Percentiles rank a stretch among this genome's conserved stretches.
Conservation (phyloP, 2,888 invertebrate genomes). For the Lochmaea crataegi region DNA sequence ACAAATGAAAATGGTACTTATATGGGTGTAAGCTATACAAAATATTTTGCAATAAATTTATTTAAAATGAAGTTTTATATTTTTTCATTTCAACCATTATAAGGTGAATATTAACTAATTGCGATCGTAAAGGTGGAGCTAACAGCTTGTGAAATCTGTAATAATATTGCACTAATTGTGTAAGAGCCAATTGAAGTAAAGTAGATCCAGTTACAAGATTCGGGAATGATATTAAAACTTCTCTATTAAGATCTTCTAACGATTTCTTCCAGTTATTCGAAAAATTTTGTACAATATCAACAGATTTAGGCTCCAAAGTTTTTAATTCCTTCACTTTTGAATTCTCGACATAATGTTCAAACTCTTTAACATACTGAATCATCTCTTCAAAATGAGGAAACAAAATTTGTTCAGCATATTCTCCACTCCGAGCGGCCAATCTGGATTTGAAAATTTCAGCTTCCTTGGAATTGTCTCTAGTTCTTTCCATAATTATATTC, state of each 20-base stretch:
- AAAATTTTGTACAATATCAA: conserved; percentile 88
- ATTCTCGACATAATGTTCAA: conserved; percentile 85
- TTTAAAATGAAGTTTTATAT: conserved; percentile 80
- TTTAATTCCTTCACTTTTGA: conserved; percentile 78
- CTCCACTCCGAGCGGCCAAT: conserved; percentile 86
- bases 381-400: conserved; percentile 96
- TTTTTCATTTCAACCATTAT: conserved; percentile 99
- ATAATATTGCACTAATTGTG: conserved; percentile 97
- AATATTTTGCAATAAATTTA: not conserved
- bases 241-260: conserved; percentile 93
- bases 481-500: conserved; percentile 85
- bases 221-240: conserved; percentile 94
- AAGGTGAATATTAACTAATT: conserved; percentile 97
- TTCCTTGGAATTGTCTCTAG: conserved; percentile 96
- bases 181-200: conserved; percentile 92
- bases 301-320: conserved; percentile 83
- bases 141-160: conserved; percentile 96
- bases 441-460: conserved; percentile 94
- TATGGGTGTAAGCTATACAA: conserved; percentile 27
- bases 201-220: conserved; percentile 96
- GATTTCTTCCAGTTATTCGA: conserved; percentile 95
- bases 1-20: conserved; percentile 38
- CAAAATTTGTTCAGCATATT: conserved; percentile 96
- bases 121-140: conserved; percentile 84
- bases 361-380: conserved; percentile 96